Conservation (phyloP, 2,797 vertebrate genomes). For the Eleutherodactylus coqui region DNA sequence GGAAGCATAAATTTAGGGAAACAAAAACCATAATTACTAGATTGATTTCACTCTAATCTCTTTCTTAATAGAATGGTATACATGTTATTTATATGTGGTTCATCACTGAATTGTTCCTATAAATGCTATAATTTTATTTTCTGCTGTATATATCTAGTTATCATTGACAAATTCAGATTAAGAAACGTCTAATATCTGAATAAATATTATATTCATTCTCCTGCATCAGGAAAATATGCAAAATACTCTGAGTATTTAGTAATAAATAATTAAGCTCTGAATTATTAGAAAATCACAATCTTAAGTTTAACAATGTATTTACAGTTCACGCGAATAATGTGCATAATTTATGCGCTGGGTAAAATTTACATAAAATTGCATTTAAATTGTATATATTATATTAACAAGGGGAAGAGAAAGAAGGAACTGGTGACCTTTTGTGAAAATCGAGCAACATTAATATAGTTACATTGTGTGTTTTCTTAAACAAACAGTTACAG, state of each 20-base stretch:
- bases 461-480: conserved; percentile 50
- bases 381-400: conserved; percentile 31
- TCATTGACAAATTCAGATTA: neutral
- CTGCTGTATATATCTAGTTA: neutral
- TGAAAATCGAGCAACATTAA: conserved; percentile 45
- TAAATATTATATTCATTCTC: neutral
- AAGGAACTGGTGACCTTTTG: conserved; percentile 43
- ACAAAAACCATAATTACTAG: neutral
- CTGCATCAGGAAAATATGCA: neutral
- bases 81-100: neutral
- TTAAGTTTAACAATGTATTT: conserved; percentile 20
- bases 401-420: neutral
- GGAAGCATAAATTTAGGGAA: neutral
- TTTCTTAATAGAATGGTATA: neutral
- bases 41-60: neutral
- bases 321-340: conserved; percentile 23
- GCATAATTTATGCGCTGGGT: conserved; percentile 34
- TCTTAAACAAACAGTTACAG: conserved; percentile 49
- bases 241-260: neutral
- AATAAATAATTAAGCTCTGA: conserved; percentile 13
- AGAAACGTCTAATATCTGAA: neutral
- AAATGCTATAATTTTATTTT: neutral
- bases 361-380: conserved; percentile 30
- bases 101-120: neutral
- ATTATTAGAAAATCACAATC: neutral